Conservation (phyloP, 2,888 invertebrate species). For the Graphium colonna region DNA sequence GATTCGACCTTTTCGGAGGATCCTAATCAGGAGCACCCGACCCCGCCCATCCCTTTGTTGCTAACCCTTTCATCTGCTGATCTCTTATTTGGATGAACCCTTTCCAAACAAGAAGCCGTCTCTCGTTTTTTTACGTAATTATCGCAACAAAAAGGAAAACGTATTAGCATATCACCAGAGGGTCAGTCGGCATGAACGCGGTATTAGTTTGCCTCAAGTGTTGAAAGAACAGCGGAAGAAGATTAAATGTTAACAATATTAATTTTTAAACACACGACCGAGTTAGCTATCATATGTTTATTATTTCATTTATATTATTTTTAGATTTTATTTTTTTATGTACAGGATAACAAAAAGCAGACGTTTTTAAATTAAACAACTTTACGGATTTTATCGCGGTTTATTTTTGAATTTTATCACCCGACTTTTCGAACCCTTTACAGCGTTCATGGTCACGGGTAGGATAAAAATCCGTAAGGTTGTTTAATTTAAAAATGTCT, state of each 20-base stretch:
- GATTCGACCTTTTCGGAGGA: neutral
- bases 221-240: neutral
- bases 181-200: constrained; percentile 17
- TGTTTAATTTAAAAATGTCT: no score
- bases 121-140: constrained; percentile 23
- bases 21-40: constrained; percentile 1
- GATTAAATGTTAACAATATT: neutral
- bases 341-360: no score
- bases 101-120: constrained; percentile 16
- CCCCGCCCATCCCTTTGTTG: constrained; percentile 1
- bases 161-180: constrained; percentile 21
- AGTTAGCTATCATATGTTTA: no score
- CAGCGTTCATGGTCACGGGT: no score
- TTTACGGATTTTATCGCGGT: no score
- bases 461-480: no score
- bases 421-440: no score
- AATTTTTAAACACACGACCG: no score
- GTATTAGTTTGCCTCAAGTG: constrained; percentile 17
- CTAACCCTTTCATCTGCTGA: constrained; percentile 12
- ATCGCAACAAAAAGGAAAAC: constrained; percentile 19
- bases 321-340: no score
- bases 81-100: constrained; percentile 18
- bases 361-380: no score
- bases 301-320: no score
- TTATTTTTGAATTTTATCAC: no score